These are phyloP conservation scores for Pseudopleuronectes americanus DNA, from an alignment of 2,797 vertebrate genomes.

Conservation along the genomic window DNA sequence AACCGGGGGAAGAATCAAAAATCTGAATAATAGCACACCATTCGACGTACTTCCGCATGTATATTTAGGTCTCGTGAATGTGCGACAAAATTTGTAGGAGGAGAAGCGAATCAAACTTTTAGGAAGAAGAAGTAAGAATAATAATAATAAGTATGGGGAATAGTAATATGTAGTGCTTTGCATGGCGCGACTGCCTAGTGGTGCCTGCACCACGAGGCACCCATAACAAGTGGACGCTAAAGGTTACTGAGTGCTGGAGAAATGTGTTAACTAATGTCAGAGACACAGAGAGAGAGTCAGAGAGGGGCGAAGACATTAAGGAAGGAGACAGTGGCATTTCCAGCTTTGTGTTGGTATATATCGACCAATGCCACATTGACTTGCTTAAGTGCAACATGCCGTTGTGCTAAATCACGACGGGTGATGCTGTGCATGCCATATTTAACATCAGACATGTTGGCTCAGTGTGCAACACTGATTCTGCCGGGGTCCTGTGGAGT, in stretches of 20 bases:
- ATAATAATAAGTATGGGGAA: no score
- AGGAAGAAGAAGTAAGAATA: no score
- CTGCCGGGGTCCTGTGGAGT: conserved; percentile 40
- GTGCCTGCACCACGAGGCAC: no score
- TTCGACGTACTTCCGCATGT: no score
- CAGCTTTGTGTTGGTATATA: conserved; percentile 18
- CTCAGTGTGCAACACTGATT: conserved; percentile 51
- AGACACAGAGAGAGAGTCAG: background rate
- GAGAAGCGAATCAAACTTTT: no score
- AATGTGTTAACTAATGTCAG: conserved; percentile 45
- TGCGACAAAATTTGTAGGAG: no score
- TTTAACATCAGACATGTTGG: conserved; percentile 52
- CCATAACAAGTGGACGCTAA: conserved; percentile 30
- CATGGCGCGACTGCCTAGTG: no score
- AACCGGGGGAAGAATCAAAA: no score
- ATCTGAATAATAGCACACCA: no score
- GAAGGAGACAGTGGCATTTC: conserved; percentile 28
- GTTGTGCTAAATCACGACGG: conserved; percentile 51
- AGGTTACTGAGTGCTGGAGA: conserved; percentile 44
- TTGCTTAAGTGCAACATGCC: conserved; percentile 55
- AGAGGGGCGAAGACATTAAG: conserved; percentile 20
- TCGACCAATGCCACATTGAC: conserved; percentile 51
- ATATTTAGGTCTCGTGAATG: no score
- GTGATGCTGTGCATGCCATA: conserved; percentile 28
- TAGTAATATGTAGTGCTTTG: no score